Conservation (phyloP, 1,140 invertebrate genomes). For the Agraylea sexmaculata region DNA sequence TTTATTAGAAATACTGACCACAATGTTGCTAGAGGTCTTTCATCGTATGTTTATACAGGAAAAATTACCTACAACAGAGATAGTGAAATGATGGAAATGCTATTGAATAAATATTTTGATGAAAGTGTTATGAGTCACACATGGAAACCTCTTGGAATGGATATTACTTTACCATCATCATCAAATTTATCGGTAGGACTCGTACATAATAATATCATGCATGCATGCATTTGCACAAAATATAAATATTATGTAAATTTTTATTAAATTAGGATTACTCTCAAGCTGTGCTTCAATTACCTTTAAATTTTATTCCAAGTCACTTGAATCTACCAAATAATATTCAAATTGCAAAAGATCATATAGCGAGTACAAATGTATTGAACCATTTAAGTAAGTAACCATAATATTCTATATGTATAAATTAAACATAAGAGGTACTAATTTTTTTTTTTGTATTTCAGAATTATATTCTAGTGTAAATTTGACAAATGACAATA, state of each 20-base stretch:
- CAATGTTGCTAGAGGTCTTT: conserved; percentile 11
- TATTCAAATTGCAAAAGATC: conserved; percentile 17
- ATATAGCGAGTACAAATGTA: conserved; percentile 12
- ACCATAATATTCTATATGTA: not conserved
- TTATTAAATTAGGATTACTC: conserved; percentile 16
- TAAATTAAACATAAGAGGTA: not conserved
- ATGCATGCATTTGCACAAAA: not conserved
- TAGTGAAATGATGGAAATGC: conserved; percentile 3
- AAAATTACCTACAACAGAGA: conserved; percentile 16
- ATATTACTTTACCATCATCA: conserved; percentile 17
- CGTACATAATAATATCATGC: too few relatives aligned
- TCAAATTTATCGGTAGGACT: conserved; percentile 13
- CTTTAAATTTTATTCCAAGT: conserved; percentile 13
- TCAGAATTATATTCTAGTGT: conserved; percentile 12
- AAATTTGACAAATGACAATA: conserved; percentile 5
- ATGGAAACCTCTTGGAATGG: conserved; percentile 20
- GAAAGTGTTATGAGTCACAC: conserved; percentile 16
- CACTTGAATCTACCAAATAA: conserved; percentile 17
- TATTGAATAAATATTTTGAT: conserved; percentile 17
- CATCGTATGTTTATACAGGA: conserved; percentile 12
- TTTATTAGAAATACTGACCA: conserved; percentile 8
- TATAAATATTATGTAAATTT: conserved; percentile 3
- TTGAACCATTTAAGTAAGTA: conserved; percentile 14
- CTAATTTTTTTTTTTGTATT: conserved; percentile 4
- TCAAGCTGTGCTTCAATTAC: conserved; percentile 10